phyloP scores from a whole-genome alignment of 2,113 vertebrate species.

The Chitala chitala region DNA sequence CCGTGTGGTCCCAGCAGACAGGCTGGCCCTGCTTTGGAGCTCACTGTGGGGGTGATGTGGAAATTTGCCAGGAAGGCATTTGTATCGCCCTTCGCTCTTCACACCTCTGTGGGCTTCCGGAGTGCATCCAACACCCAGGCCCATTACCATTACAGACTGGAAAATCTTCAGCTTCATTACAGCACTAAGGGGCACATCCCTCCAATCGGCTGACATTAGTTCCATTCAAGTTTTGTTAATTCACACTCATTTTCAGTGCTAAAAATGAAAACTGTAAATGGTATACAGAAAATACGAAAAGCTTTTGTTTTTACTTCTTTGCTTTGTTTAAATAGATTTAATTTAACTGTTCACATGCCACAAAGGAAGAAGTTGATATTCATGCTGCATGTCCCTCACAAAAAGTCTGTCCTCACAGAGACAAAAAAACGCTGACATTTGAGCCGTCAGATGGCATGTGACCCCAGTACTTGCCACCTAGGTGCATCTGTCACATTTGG shows the following conservation, averaged over 20 bases:
- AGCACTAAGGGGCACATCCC: not conserved
- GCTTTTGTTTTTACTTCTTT: too few species aligned
- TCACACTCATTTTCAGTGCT: too few species aligned
- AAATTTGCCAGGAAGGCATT: constrained; percentile 16
- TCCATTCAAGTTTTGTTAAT: too few species aligned
- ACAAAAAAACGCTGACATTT: constrained; percentile 44
- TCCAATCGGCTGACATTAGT: not conserved
- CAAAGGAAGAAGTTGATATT: too few species aligned
- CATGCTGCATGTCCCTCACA: too few species aligned
- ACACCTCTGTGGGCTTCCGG: constrained; percentile 3
- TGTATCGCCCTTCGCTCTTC: constrained; percentile 26
- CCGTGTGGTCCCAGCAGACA: constrained; percentile 5
- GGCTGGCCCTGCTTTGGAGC: not conserved
- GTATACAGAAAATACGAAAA: too few species aligned
- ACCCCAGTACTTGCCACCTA: constrained; percentile 42
- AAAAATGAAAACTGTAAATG: too few species aligned
- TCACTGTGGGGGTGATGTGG: constrained; percentile 9
- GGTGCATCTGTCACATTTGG: constrained; percentile 45
- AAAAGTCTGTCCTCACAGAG: too few species aligned
- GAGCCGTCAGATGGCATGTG: constrained; percentile 42
- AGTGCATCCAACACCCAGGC: too few species aligned
- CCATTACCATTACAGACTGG: too few species aligned
- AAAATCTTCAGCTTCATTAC: constrained; percentile 16
- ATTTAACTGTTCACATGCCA: too few species aligned
- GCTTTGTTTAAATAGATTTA: too few species aligned